Conservation (phyloP, 2,797 vertebrate genomes). For the Vipera latastei region DNA sequence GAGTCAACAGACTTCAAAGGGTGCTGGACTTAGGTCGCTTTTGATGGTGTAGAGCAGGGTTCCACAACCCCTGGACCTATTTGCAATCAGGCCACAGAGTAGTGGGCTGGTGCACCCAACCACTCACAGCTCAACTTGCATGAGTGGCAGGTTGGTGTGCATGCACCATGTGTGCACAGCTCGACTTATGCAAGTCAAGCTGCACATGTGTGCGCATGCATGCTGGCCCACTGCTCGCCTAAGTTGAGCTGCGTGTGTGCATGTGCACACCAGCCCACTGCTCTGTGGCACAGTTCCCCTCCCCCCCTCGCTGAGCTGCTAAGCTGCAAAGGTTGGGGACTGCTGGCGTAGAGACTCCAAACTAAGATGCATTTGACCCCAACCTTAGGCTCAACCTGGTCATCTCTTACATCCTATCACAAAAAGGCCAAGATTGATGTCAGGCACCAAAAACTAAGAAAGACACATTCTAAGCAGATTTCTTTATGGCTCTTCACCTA, state of each 20-base stretch:
- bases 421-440: background rate
- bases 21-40: background rate
- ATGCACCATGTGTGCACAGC: fast-evolving
- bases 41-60: background rate
- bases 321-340: background rate
- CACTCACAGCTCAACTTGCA: background rate
- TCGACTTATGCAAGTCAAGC: background rate
- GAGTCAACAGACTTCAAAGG: background rate
- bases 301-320: background rate
- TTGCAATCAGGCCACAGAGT: too few relatives aligned
- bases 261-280: too few relatives aligned
- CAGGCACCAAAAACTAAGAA: background rate
- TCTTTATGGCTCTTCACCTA: background rate
- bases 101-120: too few relatives aligned
- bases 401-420: background rate
- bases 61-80: background rate
- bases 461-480: background rate
- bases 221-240: too few relatives aligned
- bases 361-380: background rate
- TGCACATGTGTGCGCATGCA: too few relatives aligned
- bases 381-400: background rate
- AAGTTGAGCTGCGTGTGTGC: too few relatives aligned
- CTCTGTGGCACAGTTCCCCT: background rate
- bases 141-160: fast-evolving
- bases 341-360: background rate